A percentile compares a stretch with the other conserved stretches of the same genome.
Conservation (phyloP, 2,797 vertebrate genomes). For the Scolopax rusticola region DNA sequence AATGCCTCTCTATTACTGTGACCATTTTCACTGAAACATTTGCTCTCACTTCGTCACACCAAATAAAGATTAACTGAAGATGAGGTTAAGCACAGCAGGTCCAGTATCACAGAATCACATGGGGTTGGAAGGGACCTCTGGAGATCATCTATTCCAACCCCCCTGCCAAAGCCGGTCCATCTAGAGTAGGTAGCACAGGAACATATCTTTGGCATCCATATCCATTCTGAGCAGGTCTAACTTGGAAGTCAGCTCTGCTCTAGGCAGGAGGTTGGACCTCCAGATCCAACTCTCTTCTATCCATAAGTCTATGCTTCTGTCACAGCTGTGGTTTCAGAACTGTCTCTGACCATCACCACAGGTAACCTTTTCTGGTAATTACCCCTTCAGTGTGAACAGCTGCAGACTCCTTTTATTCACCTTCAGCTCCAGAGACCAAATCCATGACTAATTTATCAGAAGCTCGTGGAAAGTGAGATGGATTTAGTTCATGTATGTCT, state of each 20-base stretch:
- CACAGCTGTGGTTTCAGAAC: background rate
- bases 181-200: no score
- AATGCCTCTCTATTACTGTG: background rate
- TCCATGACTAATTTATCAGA: background rate
- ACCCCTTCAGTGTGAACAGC: background rate
- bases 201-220: background rate
- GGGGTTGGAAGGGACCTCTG: no score
- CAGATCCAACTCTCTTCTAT: background rate
- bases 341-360: background rate
- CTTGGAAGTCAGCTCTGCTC: background rate
- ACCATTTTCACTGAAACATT: constrained; percentile 6
- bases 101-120: background rate
- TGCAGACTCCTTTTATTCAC: background rate
- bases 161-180: no score
- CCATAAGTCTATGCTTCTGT: background rate
- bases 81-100: background rate
- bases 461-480: background rate
- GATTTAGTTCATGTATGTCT: background rate
- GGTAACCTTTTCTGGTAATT: background rate
- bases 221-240: background rate
- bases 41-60: background rate
- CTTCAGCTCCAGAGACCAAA: background rate
- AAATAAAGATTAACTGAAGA: background rate
- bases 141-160: no score
- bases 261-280: background rate